These are phyloP conservation scores for Melanotaenia nigrans DNA, from an alignment of 2,797 vertebrate genomes.

Conservation along the genomic window DNA sequence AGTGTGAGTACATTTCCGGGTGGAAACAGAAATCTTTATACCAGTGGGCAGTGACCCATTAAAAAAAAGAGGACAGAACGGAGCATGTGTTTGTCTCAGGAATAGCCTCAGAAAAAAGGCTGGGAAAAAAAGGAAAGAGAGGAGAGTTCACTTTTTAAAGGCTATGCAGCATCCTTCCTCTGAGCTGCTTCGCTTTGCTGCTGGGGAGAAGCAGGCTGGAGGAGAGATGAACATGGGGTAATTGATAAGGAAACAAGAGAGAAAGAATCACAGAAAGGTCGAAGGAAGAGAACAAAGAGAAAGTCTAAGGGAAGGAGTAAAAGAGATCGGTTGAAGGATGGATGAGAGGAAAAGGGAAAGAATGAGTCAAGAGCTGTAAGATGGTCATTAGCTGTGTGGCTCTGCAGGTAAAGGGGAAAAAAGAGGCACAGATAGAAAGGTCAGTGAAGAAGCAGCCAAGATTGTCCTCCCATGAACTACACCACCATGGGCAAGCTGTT, in stretches of 20 bases:
- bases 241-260: constrained; percentile 36
- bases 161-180: constrained; percentile 54
- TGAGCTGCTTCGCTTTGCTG: constrained; percentile 50
- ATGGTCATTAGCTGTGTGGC: constrained; percentile 47
- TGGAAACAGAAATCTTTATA: constrained; percentile 41
- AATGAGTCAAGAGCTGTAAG: constrained; percentile 20
- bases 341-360: constrained; percentile 15
- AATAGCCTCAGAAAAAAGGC: constrained; percentile 54
- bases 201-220: constrained; percentile 31
- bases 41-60: constrained; percentile 52
- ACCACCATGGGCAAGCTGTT: neutral
- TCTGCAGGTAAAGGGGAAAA: constrained; percentile 30
- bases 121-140: constrained; percentile 20
- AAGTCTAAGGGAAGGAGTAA: constrained; percentile 7
- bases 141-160: constrained; percentile 61
- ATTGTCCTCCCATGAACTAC: neutral
- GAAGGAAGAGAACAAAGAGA: constrained; percentile 7
- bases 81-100: constrained; percentile 65
- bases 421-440: constrained; percentile 54
- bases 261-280: constrained; percentile 25
- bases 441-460: constrained; percentile 61
- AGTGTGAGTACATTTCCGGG: constrained; percentile 37
- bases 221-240: constrained; percentile 27
- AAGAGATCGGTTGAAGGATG: constrained; percentile 27
- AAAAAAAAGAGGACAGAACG: constrained; percentile 45